Base-by-base conservation (phyloP, 2,797 vertebrate species). In the Enteromius thamalakanensis region DNA sequence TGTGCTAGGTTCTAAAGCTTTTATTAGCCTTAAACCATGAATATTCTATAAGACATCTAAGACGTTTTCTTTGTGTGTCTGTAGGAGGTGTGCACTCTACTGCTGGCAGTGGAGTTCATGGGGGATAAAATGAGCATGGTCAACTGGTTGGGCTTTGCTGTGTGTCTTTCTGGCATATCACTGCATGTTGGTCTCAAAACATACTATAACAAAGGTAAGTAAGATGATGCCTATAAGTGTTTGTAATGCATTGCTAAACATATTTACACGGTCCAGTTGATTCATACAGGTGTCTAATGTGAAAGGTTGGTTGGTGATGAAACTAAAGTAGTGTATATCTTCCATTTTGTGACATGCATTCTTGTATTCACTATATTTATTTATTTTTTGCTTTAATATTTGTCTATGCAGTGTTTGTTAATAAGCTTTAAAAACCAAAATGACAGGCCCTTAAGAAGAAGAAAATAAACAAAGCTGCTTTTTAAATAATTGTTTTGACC, bases 91-190 rank as follows among this genome's bases (percentile, higher is more conserved):
- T 98, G 96, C 68, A 96, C 94, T 64, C 90, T 99, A 85, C 89
- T 99, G 79, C 89, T 99, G 51, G 96, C 98, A 1, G 93, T 96
- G 0, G 89, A 84, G 83, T 87, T 99, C 78, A 93, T 97, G 93
- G 98, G 96, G 11, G 97, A 98, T 80, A 93, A 80, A 85, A 94
- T 98, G 91, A 96, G 89, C 58, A 12, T 85, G 0, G 72, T 98
- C 14, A 98, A 98, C 90, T 99, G 97, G 97, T 89, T 98, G 88
- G 98, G 97, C 83, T 99, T 99, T 21, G 94, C 85, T 10, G 92
- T 97, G 64, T 99, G 97, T 90, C 91, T 98, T 19, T 95, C 92
- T 0, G 97, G 97, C 40, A 98, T 98, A 89, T 96, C 96, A 8
- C 89, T 99, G 77, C 98, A 98, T 0, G 91, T 98, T 26, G 92